Percentiles rank a stretch among this genome's conserved stretches.
These are phyloP conservation scores for Molothrus ater DNA, from an alignment of 2,797 vertebrate genomes.

Conservation along the genomic window DNA sequence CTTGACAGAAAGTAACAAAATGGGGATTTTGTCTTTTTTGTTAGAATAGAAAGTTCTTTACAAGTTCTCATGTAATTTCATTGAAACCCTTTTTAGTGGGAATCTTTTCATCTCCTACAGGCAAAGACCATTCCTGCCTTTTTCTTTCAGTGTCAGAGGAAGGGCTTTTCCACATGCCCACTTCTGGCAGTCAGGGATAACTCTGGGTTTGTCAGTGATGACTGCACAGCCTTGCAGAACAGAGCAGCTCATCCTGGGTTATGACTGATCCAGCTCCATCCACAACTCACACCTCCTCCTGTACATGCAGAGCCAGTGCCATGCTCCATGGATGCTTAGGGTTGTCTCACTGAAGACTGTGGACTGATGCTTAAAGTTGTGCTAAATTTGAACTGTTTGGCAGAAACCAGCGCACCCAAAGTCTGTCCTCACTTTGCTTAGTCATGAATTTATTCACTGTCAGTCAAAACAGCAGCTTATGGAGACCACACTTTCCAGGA, in stretches of 20 bases:
- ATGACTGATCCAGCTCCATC: not conserved
- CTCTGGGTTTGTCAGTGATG: not conserved
- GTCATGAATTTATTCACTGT: not conserved
- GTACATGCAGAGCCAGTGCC: not conserved
- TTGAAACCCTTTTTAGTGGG: not conserved
- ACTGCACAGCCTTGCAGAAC: not conserved
- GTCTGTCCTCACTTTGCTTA: not conserved
- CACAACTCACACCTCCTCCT: not conserved
- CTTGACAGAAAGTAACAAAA: not conserved
- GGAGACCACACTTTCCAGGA: not conserved
- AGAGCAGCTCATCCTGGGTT: not conserved
- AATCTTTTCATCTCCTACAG: not conserved
- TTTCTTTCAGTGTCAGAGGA: not conserved
- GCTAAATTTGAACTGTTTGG: not conserved
- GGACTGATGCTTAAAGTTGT: not conserved
- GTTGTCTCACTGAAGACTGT: not conserved
- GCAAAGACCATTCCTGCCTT: not conserved
- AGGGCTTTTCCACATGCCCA: not conserved
- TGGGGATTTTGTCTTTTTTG: not conserved
- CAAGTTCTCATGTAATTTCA: not conserved
- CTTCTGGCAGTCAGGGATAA: not conserved
- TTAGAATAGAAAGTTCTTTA: not conserved
- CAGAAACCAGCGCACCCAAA: not conserved
- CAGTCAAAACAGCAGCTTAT: not conserved
- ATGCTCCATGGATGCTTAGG: fast-evolving